phyloP scores from a whole-genome alignment of 2,113 vertebrate species.

The Hiodon tergisus region DNA sequence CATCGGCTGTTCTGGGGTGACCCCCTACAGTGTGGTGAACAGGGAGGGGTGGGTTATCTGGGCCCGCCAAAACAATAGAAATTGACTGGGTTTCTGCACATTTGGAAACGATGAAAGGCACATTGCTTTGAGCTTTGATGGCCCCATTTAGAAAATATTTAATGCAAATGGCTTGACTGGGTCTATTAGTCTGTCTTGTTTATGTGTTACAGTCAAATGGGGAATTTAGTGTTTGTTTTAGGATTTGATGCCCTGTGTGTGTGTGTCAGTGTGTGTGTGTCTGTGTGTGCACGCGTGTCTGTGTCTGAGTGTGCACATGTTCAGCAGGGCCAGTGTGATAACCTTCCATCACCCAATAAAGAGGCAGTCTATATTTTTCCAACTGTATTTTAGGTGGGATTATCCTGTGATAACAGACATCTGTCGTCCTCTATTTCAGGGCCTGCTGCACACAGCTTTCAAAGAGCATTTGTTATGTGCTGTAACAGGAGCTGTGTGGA shows the following conservation, averaged over 20 bases:
- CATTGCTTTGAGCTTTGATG: background rate
- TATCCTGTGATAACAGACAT: slow-evolving; percentile 37
- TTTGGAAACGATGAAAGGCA: background rate
- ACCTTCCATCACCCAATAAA: no score
- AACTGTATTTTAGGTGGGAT: slow-evolving; percentile 20
- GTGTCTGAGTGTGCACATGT: background rate
- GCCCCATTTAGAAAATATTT: background rate
- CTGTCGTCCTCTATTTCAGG: slow-evolving; percentile 39
- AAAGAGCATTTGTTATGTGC: slow-evolving; percentile 28
- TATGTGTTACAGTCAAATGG: background rate
- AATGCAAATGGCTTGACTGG: background rate
- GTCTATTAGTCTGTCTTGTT: background rate
- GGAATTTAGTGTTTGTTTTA: background rate
- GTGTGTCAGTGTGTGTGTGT: background rate
- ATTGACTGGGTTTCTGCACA: no score
- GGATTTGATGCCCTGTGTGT: no score
- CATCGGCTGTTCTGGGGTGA: background rate
- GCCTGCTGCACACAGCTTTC: slow-evolving; percentile 38
- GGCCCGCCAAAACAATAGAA: background rate
- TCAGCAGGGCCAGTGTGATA: no score
- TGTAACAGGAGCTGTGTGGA: slow-evolving; percentile 33
- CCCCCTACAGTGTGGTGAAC: background rate
- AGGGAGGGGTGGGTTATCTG: background rate
- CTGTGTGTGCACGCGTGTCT: background rate
- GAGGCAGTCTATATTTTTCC: background rate